Evolutionary conservation across 2,797 vertebrate species (phyloP).

Genomic region (Cygnus olor): DNA sequence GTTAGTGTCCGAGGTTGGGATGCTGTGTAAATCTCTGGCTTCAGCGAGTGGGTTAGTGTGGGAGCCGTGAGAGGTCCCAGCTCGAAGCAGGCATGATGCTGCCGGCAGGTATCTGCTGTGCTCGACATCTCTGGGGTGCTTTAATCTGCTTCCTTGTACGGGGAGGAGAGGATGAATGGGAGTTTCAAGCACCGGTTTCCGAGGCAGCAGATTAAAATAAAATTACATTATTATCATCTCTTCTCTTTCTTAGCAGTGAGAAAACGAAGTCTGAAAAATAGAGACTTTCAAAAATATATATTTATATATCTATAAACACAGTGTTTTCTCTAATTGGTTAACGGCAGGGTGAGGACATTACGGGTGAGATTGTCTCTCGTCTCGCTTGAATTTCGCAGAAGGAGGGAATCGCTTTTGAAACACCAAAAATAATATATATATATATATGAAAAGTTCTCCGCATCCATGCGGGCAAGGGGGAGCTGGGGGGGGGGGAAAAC

Average conservation of each 20-base stretch:
- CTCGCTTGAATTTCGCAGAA: constrained; percentile 73
- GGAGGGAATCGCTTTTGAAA: constrained; percentile 67
- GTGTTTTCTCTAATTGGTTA: constrained; percentile 71
- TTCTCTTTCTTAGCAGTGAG: constrained; percentile 57
- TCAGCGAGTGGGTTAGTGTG: constrained; percentile 46
- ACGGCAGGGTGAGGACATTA: constrained; percentile 58
- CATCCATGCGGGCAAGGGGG: neutral
- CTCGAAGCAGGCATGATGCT: constrained; percentile 13
- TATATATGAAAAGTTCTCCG: constrained; percentile 13
- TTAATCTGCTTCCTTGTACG: constrained; percentile 51
- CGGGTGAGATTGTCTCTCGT: constrained; percentile 34
- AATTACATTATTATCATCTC: constrained; percentile 63
- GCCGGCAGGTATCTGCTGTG: constrained; percentile 29
- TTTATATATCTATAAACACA: constrained; percentile 78
- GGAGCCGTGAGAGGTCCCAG: neutral
- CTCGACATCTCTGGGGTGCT: constrained; percentile 39
- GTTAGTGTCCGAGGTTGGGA: constrained; percentile 35
- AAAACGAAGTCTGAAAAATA: constrained; percentile 77
- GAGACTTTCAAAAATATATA: constrained; percentile 77
- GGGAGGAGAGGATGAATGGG: constrained; percentile 33
- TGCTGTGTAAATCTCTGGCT: constrained; percentile 31
- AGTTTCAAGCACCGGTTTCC: constrained; percentile 46
- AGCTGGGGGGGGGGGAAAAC: neutral
- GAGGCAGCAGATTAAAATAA: constrained; percentile 66
- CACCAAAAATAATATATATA: neutral